Evolutionary conservation across 2,888 invertebrate genomes (phyloP).

Genomic region (Crossocerus cetratus): DNA sequence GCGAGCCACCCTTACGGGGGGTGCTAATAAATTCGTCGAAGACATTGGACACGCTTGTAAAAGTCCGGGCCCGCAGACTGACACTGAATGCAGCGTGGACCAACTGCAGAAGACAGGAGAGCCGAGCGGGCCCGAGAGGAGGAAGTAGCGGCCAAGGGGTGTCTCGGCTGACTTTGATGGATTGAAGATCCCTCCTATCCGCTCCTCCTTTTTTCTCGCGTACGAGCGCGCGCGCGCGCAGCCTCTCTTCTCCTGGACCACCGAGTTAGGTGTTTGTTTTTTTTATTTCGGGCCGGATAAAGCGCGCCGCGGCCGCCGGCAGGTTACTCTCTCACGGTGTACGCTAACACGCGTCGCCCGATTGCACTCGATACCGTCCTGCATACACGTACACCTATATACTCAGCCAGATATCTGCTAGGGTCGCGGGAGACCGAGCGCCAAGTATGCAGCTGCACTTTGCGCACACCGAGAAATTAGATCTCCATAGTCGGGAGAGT

Average conservation of each 20-base stretch:
- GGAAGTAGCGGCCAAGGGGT: conserved; percentile 46
- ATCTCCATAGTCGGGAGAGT: conserved; percentile 16
- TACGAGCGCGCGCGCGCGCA: too few species aligned
- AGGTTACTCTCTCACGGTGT: conserved; percentile 73
- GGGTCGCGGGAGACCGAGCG: conserved; percentile 37
- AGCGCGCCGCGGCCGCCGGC: conserved; percentile 60
- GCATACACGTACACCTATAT: too few species aligned
- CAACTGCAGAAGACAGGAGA: conserved; percentile 33
- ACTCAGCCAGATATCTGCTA: conserved; percentile 36
- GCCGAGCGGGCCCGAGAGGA: conserved; percentile 46
- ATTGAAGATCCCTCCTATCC: conserved; percentile 70
- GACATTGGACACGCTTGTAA: conserved; percentile 75
- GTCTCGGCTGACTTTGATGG: conserved; percentile 73
- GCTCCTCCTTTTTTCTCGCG: conserved; percentile 45
- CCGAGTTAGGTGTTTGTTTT: conserved; percentile 67
- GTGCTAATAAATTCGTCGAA: conserved; percentile 70
- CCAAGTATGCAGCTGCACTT: conserved; percentile 50
- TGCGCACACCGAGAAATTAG: conserved; percentile 25
- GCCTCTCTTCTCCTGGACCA: conserved; percentile 26
- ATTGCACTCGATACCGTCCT: conserved; percentile 28
- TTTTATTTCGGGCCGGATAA: conserved; percentile 68
- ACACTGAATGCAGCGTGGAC: conserved; percentile 13
- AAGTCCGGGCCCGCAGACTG: conserved; percentile 60
- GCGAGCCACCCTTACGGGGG: not conserved
- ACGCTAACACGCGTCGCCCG: conserved; percentile 34